phyloP scores from a whole-genome alignment of 2,888 invertebrate species.

The Cosmia pyralina region DNA sequence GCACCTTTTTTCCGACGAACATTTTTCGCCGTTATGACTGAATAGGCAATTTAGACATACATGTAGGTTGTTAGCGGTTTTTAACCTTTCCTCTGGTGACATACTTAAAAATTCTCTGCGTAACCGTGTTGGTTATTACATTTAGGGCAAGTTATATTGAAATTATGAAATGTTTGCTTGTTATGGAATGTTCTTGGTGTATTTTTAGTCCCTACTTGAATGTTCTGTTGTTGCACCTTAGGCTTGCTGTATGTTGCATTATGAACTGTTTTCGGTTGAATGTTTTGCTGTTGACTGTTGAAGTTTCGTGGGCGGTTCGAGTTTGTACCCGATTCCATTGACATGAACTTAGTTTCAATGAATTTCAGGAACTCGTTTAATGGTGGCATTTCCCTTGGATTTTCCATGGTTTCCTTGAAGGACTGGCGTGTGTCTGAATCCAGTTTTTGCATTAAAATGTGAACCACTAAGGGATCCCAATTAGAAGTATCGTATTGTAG shows the following conservation, averaged over 20 bases:
- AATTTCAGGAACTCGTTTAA: slow-evolving; percentile 11
- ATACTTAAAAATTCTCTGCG: slow-evolving; percentile 4
- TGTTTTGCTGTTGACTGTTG: background rate
- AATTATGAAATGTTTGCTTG: background rate
- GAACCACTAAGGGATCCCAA: no score
- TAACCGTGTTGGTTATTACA: slow-evolving; percentile 6
- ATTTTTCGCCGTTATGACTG: slow-evolving; percentile 9
- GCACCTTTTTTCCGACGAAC: slow-evolving; percentile 1
- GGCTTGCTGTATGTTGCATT: slow-evolving; percentile 7
- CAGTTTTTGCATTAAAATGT: no score
- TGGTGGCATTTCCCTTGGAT: slow-evolving; percentile 4
- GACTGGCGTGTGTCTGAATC: no score
- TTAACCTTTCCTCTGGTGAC: slow-evolving; percentile 3
- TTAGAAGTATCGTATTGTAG: no score
- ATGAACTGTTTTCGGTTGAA: background rate
- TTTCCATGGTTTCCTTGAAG: no score
- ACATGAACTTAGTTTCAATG: slow-evolving; percentile 8
- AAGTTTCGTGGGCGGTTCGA: slow-evolving; percentile 4
- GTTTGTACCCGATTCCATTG: slow-evolving; percentile 4
- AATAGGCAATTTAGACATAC: background rate
- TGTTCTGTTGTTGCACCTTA: background rate
- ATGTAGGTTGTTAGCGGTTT: slow-evolving; percentile 7
- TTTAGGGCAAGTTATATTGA: background rate
- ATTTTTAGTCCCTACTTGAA: background rate
- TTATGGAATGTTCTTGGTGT: slow-evolving; percentile 1